Conservation (phyloP, 2,797 vertebrate genomes). For the Forpus xanthops region DNA sequence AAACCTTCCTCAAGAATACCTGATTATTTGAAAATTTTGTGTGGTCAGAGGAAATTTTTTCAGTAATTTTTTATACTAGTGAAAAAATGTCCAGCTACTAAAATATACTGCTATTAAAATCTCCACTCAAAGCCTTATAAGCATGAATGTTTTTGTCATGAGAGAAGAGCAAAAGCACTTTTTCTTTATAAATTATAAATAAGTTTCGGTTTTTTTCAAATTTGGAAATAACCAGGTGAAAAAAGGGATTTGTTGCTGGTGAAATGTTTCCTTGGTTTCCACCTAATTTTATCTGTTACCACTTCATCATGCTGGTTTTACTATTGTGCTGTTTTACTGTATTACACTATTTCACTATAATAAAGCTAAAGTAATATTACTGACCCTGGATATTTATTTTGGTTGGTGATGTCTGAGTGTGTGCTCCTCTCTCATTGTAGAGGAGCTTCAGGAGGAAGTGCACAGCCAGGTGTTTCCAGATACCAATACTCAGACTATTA, state of each 20-base stretch:
- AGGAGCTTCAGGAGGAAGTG: neutral
- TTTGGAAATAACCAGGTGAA: fast-evolving
- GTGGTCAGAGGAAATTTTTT: neutral
- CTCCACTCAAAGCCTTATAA: neutral
- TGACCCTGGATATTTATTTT: neutral
- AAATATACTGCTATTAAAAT: neutral
- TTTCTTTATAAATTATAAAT: neutral
- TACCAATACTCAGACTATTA: neutral
- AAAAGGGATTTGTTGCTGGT: neutral
- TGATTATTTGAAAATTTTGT: neutral
- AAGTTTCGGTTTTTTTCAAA: neutral
- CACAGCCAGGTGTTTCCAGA: neutral
- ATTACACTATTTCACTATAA: neutral
- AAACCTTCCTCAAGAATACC: neutral
- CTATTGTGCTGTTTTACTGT: neutral
- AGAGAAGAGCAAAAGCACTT: neutral
- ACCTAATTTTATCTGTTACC: neutral
- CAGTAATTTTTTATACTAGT: neutral
- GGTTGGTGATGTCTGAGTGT: neutral
- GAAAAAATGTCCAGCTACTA: neutral
- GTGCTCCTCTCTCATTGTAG: neutral
- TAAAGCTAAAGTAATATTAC: neutral
- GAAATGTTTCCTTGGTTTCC: neutral
- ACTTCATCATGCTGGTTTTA: neutral
- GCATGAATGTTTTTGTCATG: neutral